Evolutionary conservation across 2,797 vertebrate genomes (phyloP).

Genomic region (Crocidura indochinensis): DNA sequence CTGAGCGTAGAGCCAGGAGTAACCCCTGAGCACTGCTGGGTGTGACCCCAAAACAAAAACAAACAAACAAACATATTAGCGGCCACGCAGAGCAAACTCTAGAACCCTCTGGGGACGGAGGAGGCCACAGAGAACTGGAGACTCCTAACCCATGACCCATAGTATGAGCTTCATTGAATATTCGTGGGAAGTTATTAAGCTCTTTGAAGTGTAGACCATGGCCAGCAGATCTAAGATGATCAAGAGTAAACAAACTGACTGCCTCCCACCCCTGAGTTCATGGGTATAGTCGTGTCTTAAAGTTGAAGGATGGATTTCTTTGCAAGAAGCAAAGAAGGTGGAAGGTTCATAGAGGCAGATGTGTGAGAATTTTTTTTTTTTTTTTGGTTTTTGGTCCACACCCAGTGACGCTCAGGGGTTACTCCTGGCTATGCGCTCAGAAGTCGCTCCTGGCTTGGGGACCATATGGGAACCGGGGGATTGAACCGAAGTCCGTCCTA

Average conservation of each 20-base stretch:
- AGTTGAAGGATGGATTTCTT: conserved; percentile 6
- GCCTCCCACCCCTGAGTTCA: background rate
- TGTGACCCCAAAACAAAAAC: no score
- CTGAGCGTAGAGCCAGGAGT: no score
- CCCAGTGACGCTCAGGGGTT: no score
- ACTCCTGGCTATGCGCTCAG: no score
- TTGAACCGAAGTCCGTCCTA: no score
- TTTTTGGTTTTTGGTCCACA: no score
- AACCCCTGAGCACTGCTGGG: no score
- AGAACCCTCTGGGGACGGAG: conserved; percentile 13
- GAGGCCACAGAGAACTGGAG: conserved; percentile 43
- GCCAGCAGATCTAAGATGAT: no score
- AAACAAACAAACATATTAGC: conserved; percentile 51
- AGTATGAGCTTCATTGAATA: conserved; percentile 17
- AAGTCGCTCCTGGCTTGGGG: no score
- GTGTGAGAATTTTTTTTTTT: conserved; percentile 40
- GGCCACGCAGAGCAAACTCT: conserved; percentile 59
- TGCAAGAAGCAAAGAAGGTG: background rate
- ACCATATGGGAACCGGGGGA: no score
- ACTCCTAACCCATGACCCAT: background rate
- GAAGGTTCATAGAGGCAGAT: background rate
- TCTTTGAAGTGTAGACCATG: no score
- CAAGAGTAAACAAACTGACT: no score
- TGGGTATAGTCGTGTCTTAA: background rate
- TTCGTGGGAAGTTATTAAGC: background rate